Conservation (phyloP, 2,888 invertebrate genomes). For the Lamellibrachia columna region DNA sequence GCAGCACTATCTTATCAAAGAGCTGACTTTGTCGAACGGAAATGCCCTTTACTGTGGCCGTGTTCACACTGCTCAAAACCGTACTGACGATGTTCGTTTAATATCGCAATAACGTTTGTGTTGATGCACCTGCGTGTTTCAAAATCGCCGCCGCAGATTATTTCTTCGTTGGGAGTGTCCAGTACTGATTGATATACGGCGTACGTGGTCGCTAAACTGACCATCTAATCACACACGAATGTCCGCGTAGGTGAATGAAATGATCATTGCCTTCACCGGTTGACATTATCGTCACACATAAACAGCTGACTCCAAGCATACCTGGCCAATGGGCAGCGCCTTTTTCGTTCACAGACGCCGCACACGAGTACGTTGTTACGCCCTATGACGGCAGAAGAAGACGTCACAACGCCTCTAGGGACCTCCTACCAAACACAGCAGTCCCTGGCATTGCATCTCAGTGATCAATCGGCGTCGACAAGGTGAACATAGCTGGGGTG, state of each 20-base stretch:
- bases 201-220: not conserved
- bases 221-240: conserved; percentile 11
- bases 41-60: not conserved
- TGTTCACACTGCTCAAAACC: not conserved
- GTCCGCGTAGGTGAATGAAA: conserved; percentile 16
- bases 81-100: not conserved
- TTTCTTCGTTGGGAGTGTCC: not conserved
- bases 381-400: not conserved
- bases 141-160: not conserved
- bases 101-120: not conserved
- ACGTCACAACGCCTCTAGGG: not conserved
- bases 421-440: not conserved
- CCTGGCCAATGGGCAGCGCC: not conserved
- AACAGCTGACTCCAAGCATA: not conserved
- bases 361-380: not conserved
- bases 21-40: not conserved
- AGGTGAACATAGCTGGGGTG: not conserved
- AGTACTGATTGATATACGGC: not conserved
- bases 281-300: conserved; percentile 3
- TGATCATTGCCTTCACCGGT: conserved; percentile 16
- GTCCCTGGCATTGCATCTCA: not conserved
- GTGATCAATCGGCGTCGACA: not conserved
- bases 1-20: not conserved
- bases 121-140: not conserved
- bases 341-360: not conserved